These are phyloP conservation scores for Diplogasteroides magnus DNA, from an alignment of 1,140 invertebrate species.

Conservation along the genomic window DNA sequence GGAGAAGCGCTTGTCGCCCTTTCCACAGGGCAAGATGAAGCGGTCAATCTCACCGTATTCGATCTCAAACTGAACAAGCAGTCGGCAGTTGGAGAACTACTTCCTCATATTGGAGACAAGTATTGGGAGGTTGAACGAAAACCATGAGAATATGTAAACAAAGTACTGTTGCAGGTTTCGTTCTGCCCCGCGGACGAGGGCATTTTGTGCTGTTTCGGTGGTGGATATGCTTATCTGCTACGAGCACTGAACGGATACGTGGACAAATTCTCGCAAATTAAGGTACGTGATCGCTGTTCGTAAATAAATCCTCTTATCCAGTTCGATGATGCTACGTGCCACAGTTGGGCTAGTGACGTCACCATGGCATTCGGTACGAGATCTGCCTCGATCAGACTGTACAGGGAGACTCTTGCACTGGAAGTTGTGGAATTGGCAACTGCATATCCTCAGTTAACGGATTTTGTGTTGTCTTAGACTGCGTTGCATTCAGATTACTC, in stretches of 20 bases:
- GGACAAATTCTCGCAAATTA: background rate
- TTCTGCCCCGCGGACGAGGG: background rate
- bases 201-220: background rate
- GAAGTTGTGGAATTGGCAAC: background rate
- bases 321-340: background rate
- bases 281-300: too few relatives aligned
- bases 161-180: background rate
- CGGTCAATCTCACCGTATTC: background rate
- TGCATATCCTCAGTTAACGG: background rate
- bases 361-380: background rate
- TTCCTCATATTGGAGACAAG: background rate
- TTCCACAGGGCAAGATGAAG: background rate
- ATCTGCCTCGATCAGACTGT: background rate
- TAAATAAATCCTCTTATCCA: background rate
- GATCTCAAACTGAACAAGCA: background rate
- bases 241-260: background rate
- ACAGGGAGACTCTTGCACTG: background rate
- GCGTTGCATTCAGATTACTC: background rate
- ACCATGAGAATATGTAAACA: background rate
- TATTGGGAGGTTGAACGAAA: background rate
- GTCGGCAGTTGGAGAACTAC: background rate
- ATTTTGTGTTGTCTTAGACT: too few relatives aligned
- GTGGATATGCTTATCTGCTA: background rate
- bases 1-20: background rate
- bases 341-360: background rate